Conservation (phyloP, 2,888 invertebrate genomes). For the Tiphia femorata region DNA sequence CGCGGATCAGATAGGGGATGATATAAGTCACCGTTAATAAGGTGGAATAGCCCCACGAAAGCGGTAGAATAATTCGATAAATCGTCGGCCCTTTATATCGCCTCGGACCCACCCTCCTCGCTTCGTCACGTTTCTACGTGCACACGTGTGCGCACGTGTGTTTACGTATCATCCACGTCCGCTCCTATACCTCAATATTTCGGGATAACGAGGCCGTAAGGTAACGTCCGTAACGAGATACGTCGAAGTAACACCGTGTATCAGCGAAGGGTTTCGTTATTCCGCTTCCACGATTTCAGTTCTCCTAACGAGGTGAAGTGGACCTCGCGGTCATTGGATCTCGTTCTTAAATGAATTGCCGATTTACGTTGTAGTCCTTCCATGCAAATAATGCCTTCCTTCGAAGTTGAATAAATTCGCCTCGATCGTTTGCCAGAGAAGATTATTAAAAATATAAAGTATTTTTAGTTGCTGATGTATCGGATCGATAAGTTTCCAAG, state of each 20-base stretch:
- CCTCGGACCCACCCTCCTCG: not conserved
- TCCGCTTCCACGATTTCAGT: not conserved
- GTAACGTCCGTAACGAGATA: constrained; percentile 51
- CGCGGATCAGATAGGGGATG: too few species aligned
- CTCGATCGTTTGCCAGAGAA: too few species aligned
- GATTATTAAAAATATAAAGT: too few species aligned
- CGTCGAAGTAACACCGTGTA: constrained; percentile 31
- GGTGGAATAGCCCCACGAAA: constrained; percentile 3
- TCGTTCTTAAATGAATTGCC: not conserved
- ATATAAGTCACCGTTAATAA: constrained; percentile 20
- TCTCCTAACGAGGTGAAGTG: not conserved
- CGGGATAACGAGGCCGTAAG: constrained; percentile 58
- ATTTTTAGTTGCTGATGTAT: too few species aligned
- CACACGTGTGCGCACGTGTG: constrained; percentile 1
- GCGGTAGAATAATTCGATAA: constrained; percentile 27
- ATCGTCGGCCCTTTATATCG: constrained; percentile 16
- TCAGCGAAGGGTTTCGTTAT: constrained; percentile 10
- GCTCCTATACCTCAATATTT: constrained; percentile 24
- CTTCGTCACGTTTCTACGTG: not conserved
- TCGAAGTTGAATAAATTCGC: too few species aligned
- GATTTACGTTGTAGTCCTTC: too few species aligned
- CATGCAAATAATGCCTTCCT: too few species aligned
- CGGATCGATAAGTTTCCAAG: too few species aligned
- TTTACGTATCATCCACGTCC: constrained; percentile 3
- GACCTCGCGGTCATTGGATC: not conserved